Conservation (phyloP, 1,140 invertebrate species). For the Caenorhabditis inopinata region DNA sequence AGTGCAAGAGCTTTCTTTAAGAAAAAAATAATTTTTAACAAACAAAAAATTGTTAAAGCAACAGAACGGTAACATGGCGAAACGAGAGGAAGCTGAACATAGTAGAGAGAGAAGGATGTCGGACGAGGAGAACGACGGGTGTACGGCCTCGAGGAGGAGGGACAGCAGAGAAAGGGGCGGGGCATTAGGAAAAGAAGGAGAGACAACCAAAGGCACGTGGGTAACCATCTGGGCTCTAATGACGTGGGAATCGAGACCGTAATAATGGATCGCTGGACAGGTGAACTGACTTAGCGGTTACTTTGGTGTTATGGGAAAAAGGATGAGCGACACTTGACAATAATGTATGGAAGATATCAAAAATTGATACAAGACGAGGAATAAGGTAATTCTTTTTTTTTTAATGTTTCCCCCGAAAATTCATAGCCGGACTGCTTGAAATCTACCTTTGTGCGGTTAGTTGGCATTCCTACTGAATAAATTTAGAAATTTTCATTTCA, state of each 20-base stretch:
- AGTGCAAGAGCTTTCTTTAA: conserved; percentile 9
- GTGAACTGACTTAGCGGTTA: background rate
- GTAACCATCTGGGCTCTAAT: background rate
- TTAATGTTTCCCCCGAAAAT: too few relatives aligned
- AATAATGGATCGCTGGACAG: background rate
- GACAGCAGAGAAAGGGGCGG: background rate
- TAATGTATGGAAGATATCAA: too few relatives aligned
- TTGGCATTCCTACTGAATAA: too few relatives aligned
- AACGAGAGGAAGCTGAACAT: background rate
- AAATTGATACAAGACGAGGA: too few relatives aligned
- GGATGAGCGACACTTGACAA: too few relatives aligned
- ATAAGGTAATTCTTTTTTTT: too few relatives aligned
- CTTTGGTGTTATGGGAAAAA: too few relatives aligned
- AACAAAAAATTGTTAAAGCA: too few relatives aligned
- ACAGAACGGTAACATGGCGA: background rate
- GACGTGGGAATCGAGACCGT: background rate
- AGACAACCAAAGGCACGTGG: background rate
- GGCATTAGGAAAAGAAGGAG: background rate
- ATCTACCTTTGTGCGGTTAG: too few relatives aligned
- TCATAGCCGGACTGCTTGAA: too few relatives aligned
- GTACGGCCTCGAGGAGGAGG: background rate
- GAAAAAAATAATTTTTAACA: background rate
- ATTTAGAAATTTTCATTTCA: too few relatives aligned
- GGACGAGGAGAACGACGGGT: background rate
- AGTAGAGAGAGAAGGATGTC: background rate